Percentiles rank a stretch among this genome's conserved stretches.
These are phyloP conservation scores for Rhea pennata DNA, from an alignment of 2,113 vertebrate species.

Conservation along the genomic window DNA sequence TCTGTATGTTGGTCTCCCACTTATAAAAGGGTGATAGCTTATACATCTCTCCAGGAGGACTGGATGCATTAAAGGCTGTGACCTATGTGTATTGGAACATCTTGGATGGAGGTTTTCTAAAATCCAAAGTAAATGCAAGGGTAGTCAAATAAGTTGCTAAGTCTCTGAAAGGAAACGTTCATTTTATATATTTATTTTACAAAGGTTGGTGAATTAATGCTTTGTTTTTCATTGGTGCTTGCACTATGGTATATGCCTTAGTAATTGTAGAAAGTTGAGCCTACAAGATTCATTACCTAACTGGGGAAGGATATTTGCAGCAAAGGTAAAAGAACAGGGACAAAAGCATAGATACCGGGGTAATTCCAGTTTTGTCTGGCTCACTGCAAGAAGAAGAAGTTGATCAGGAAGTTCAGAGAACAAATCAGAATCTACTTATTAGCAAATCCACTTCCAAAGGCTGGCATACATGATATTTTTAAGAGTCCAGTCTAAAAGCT, in stretches of 20 bases:
- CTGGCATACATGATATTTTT: neutral
- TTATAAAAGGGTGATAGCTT: neutral
- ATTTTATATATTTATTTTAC: neutral
- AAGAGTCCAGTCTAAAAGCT: neutral
- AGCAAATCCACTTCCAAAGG: neutral
- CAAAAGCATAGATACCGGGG: neutral
- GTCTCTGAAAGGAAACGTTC: slow-evolving; percentile 10
- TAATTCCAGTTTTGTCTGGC: neutral
- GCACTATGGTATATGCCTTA: neutral
- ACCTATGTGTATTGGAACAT: neutral
- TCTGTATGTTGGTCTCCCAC: neutral
- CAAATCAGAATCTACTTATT: neutral
- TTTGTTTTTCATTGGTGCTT: slow-evolving; percentile 31
- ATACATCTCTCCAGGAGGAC: neutral
- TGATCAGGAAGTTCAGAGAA: neutral
- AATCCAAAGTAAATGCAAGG: neutral
- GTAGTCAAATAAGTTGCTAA: neutral
- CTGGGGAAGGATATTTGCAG: neutral
- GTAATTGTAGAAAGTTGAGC: neutral
- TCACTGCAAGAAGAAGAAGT: neutral
- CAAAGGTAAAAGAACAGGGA: neutral
- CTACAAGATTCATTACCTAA: neutral
- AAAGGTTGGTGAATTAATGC: neutral
- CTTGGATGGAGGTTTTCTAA: neutral
- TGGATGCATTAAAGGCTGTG: neutral